These are phyloP conservation scores for Pyrgilauda ruficollis DNA, from an alignment of 2,113 vertebrate species.

Conservation along the genomic window DNA sequence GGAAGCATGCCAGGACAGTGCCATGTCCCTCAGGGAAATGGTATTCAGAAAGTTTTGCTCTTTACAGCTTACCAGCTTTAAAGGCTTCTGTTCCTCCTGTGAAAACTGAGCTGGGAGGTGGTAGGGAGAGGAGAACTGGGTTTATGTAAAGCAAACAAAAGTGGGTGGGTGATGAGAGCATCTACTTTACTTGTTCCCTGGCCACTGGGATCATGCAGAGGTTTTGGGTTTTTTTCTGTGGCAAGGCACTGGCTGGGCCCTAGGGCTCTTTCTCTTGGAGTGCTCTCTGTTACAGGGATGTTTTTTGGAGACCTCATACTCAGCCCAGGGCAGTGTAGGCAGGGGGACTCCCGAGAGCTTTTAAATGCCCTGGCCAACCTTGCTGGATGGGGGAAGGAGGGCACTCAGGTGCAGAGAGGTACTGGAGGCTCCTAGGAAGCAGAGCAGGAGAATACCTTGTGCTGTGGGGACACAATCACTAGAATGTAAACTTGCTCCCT, in stretches of 20 bases:
- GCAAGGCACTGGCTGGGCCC: background rate
- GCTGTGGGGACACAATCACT: background rate
- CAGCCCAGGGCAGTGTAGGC: background rate
- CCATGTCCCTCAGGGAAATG: background rate
- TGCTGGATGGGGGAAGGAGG: background rate
- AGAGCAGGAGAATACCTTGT: background rate
- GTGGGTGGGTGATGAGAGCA: background rate
- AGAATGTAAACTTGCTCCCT: background rate
- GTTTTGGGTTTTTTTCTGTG: background rate
- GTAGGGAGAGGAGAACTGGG: background rate
- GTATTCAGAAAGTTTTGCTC: background rate
- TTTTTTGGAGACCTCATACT: background rate
- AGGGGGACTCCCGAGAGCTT: background rate
- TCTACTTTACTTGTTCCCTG: background rate
- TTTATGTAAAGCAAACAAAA: background rate
- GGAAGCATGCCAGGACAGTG: background rate
- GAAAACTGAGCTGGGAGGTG: background rate
- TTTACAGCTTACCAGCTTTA: background rate
- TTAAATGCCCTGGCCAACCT: background rate
- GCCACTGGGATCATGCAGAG: background rate
- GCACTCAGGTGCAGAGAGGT: rapidly evolving
- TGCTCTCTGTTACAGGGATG: background rate
- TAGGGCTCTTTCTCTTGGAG: background rate
- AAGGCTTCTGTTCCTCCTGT: background rate
- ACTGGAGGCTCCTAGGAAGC: background rate